Conservation (phyloP, 2,797 vertebrate genomes). For the Hydrophis major region DNA sequence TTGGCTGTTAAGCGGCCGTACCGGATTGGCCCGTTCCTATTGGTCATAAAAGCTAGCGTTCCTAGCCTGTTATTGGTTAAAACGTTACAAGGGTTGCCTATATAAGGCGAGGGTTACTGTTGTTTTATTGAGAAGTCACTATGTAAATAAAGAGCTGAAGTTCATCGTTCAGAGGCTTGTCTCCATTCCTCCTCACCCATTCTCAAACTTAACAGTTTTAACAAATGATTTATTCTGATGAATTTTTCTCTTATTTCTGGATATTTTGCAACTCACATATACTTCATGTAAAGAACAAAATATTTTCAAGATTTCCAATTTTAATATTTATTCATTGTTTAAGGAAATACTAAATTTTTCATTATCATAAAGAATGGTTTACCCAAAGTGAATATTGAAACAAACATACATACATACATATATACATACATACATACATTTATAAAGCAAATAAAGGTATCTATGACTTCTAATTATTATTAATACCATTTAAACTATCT, state of each 20-base stretch:
- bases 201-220: neutral
- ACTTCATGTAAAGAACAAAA: neutral
- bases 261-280: conserved; percentile 14
- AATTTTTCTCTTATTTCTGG: conserved; percentile 9
- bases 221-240: conserved; percentile 1
- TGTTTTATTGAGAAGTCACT: too few species aligned
- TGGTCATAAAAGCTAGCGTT: too few species aligned
- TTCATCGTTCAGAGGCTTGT: too few species aligned
- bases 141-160: too few species aligned
- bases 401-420: conserved; percentile 7
- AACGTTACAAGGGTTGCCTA: too few species aligned
- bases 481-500: conserved; percentile 74
- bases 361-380: conserved; percentile 57
- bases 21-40: too few species aligned
- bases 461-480: conserved; percentile 65
- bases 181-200: too few species aligned
- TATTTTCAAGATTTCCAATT: conserved; percentile 8
- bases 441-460: conserved; percentile 64
- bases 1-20: too few species aligned
- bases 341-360: conserved; percentile 49
- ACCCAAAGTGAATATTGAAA: conserved; percentile 62
- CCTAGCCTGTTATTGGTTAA: too few species aligned
- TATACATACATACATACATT: too few species aligned
- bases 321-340: conserved; percentile 33
- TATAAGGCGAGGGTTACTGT: too few species aligned